phyloP scores from a whole-genome alignment of 2,113 vertebrate species.

The Hyaena hyaena region DNA sequence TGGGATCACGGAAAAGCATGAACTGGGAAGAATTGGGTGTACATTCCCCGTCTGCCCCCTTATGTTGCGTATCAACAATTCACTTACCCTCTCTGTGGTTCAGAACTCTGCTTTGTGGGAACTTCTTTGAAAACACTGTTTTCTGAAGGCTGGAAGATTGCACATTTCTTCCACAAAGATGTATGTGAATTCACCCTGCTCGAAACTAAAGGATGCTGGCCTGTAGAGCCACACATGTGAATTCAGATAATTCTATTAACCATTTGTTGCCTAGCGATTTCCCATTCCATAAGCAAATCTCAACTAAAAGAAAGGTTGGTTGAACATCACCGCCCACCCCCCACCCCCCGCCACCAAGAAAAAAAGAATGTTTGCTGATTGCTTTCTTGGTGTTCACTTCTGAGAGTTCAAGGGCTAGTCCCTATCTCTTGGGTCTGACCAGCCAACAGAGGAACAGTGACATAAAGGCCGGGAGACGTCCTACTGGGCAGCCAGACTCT shows the following conservation, averaged over 20 bases:
- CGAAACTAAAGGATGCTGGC: fast-evolving
- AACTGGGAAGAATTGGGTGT: background rate
- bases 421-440: background rate
- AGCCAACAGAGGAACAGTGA: no score
- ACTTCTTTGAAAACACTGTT: background rate
- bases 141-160: background rate
- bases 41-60: background rate
- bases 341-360: background rate
- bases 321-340: background rate
- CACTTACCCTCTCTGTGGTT: background rate
- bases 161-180: background rate
- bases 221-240: fast-evolving
- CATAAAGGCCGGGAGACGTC: fast-evolving
- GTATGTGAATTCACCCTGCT: fast-evolving
- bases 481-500: background rate
- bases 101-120: background rate
- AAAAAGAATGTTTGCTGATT: background rate
- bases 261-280: background rate
- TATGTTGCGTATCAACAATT: no score
- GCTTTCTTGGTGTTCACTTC: background rate
- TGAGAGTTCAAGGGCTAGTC: background rate
- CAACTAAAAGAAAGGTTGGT: background rate
- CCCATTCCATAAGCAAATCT: background rate
- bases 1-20: background rate
- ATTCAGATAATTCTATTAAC: background rate